Evolutionary conservation across 2,113 vertebrate genomes (phyloP), one percentile per base, ranked within the genome.

Genomic region (Loxodonta africana): DNA sequence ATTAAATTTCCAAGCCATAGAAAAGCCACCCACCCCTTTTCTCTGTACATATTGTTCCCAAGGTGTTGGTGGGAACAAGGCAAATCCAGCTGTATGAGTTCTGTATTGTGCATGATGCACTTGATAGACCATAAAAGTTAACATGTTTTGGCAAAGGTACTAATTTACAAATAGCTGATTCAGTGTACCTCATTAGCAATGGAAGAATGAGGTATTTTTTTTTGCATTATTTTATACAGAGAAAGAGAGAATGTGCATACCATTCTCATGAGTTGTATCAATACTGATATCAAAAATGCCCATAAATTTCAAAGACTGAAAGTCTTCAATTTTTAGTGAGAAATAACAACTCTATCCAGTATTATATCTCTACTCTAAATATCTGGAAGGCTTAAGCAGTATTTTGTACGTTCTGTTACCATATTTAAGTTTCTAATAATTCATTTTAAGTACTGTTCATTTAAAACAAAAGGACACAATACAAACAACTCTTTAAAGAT

Each of bases 51-150:
- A 77, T 15, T 65, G 44, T 77, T 90, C 83, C 76, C 11, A 4
- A 87, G 23, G n/a, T 46, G 26, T 63, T 57, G 76, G 60, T 15
- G 77, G 28, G 11, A 94, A 84, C 8, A 44, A 93, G 78, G 41
- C 8, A 83, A 93, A 91, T n/a, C 5, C 41, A 77, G 28, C 65
- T n/a, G 46, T 37, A 23, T 83, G 57, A 18, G 86, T 94, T 96
- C 41, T 18, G 26, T 28, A 44, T 83, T 81, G 1, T 46, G 18
- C 53, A 73, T 15, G 46, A 86, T 78, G 6, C 12, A 82, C 78
- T 77, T 82, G 62, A 83, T 74, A 98, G 95, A 97, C 85, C 10
- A 8, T 83, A 85, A 87, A 96, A 98, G 81, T 60, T 93, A 88
- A 95, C 8, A 1, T 57, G 77, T 88, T 96, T 97, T 93, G 89